Base-by-base conservation (phyloP, 2,888 invertebrate genomes). In the Hylaea fasciaria region DNA sequence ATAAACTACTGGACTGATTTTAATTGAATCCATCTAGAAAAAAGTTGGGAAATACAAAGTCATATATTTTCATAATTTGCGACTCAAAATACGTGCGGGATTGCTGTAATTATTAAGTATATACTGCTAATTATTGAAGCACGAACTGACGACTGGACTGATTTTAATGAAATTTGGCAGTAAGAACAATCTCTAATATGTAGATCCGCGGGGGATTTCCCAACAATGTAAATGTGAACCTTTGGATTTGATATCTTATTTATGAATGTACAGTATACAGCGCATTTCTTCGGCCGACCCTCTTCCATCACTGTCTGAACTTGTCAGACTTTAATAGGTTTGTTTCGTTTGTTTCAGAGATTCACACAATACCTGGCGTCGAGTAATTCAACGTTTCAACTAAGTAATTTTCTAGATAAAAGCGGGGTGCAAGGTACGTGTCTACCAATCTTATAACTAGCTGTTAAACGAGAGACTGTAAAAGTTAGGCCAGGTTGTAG, bases 341-440 rank as follows among this genome's bases (percentile, higher is more conserved):
- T 62, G 51, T 58, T 62, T 68, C 47, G 9, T 44, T 55, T 10
- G 17, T 95, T 95, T 51, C 95, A 99, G 99, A 96, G 99, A 88
- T 99, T 99, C 92, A 99, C 99, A 88, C 99, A 99, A 94, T 99
- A 99, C 93, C 94, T 99, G 93, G 99, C 99, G 64, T 99, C 99
- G 77, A 99, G 98, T 94, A 99, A 99, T 94, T 98, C 99, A 86
- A 98, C 98, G 80, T 99, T 99, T 94, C 98, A 99, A 94, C 95
- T 99, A 84, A 97, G 96, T 92, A 97, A 96, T 94, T 99, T 99
- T 93, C 94, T 98, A 89, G 99, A 99, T 92, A 99, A 99, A 94
- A 96, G 97, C 80, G 98, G 98, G 81, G 97, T 98, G 57, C 98
- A 99, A 96, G 99, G 99, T 98, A 94, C 94, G 93, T 93, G 80